phyloP scores from a whole-genome alignment of 2,113 vertebrate species.

The Shinisaurus crocodilurus region DNA sequence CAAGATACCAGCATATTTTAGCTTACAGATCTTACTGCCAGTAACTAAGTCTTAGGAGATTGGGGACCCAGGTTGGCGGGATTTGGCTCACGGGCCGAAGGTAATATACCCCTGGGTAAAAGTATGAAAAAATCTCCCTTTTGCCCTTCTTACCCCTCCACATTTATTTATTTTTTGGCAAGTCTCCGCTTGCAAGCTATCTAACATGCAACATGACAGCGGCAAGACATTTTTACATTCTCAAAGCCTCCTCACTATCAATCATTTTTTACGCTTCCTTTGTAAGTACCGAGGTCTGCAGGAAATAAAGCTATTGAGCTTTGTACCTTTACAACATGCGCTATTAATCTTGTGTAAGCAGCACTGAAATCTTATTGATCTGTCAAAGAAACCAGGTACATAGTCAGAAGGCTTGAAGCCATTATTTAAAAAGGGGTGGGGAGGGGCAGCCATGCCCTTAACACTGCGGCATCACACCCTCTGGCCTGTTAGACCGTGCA shows the following conservation, averaged over 20 bases:
- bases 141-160: neutral
- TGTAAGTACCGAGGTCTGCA: slow-evolving; percentile 46
- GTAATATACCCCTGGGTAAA: no score
- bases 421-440: slow-evolving; percentile 7
- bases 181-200: neutral
- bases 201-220: slow-evolving; percentile 45
- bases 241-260: slow-evolving; percentile 37
- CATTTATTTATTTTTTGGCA: neutral
- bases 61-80: no score
- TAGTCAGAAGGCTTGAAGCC: neutral
- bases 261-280: slow-evolving; percentile 45
- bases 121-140: no score
- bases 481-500: neutral
- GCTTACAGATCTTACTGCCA: no score
- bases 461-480: neutral
- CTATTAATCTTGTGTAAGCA: slow-evolving; percentile 40
- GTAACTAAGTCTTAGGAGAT: no score
- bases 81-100: no score
- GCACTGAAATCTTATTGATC: slow-evolving; percentile 36
- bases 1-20: no score
- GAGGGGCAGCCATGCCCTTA: neutral
- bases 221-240: slow-evolving; percentile 50
- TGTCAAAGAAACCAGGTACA: slow-evolving; percentile 15
- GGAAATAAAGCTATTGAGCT: slow-evolving; percentile 49
- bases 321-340: slow-evolving; percentile 37